A percentile compares a stretch with the other conserved stretches of the same genome.
phyloP scores from a whole-genome alignment of 2,888 invertebrate species.

The Epirrita christyi region DNA sequence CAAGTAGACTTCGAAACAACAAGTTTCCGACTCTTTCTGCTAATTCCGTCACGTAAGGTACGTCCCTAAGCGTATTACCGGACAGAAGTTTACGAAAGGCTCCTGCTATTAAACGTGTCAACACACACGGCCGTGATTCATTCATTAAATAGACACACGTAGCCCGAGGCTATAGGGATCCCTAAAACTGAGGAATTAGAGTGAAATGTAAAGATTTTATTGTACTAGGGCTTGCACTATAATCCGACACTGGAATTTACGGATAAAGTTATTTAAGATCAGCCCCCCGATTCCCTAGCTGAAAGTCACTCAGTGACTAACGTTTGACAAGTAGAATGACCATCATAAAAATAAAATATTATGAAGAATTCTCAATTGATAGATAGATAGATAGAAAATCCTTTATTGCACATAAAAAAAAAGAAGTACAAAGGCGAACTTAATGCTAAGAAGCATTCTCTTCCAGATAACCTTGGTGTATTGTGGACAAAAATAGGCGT shows the following conservation, averaged over 20 bases:
- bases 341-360: too few species aligned
- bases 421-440: too few species aligned
- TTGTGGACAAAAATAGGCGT: too few species aligned
- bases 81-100: constrained; percentile 23
- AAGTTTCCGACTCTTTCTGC: background rate
- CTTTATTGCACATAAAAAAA: too few species aligned
- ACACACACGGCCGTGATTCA: constrained; percentile 42
- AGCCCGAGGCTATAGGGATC: constrained; percentile 36
- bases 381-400: too few species aligned
- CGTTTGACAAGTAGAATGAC: too few species aligned
- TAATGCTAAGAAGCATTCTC: too few species aligned
- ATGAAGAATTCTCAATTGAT: too few species aligned
- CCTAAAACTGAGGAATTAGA: constrained; percentile 48
- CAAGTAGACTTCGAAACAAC: background rate
- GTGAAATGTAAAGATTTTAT: constrained; percentile 38
- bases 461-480: too few species aligned
- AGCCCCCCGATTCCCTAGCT: too few species aligned
- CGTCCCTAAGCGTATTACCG: constrained; percentile 20
- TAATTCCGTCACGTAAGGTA: background rate
- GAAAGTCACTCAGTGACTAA: too few species aligned
- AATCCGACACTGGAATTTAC: background rate
- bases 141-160: constrained; percentile 46
- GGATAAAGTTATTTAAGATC: background rate
- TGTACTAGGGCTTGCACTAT: constrained; percentile 5
- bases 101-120: constrained; percentile 32